Evolutionary conservation across 2,888 invertebrate species (phyloP).

Genomic region (Meghimatium bilineatum): DNA sequence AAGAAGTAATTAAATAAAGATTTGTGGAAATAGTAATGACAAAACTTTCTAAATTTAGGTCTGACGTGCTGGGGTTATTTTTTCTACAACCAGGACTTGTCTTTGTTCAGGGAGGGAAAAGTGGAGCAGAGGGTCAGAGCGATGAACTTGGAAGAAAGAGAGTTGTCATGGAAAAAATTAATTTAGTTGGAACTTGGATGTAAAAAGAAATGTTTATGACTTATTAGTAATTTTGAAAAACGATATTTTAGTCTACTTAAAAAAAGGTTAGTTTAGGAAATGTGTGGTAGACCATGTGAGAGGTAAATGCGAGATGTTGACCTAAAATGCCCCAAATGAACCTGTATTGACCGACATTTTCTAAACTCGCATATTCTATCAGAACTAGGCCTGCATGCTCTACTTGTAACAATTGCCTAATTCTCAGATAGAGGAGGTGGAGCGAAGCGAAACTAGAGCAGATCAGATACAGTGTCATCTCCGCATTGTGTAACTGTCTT

Average conservation of each 20-base stretch:
- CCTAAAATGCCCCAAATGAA: too few relatives aligned
- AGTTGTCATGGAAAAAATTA: not conserved
- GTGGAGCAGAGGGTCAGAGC: not conserved
- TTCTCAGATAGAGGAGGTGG: too few relatives aligned
- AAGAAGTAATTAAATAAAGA: not conserved
- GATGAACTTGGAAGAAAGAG: not conserved
- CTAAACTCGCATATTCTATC: too few relatives aligned
- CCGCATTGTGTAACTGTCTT: too few relatives aligned
- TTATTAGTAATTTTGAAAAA: not conserved
- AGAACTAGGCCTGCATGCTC: too few relatives aligned
- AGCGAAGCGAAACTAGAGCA: too few relatives aligned
- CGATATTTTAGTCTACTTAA: too few relatives aligned
- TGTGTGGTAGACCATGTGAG: too few relatives aligned
- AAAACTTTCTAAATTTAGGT: slow-evolving; percentile 37
- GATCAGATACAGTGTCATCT: too few relatives aligned
- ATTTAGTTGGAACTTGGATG: not conserved
- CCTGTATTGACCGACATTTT: too few relatives aligned
- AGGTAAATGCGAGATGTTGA: too few relatives aligned
- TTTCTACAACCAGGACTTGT: not conserved
- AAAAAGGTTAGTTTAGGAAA: too few relatives aligned
- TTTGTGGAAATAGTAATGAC: slow-evolving; percentile 43
- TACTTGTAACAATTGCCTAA: not conserved
- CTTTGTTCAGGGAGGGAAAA: slow-evolving; percentile 26
- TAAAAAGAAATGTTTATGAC: not conserved
- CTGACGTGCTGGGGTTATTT: slow-evolving; percentile 15